These are phyloP conservation scores for Thecophora atra DNA, from an alignment of 2,888 invertebrate species.

Conservation along the genomic window DNA sequence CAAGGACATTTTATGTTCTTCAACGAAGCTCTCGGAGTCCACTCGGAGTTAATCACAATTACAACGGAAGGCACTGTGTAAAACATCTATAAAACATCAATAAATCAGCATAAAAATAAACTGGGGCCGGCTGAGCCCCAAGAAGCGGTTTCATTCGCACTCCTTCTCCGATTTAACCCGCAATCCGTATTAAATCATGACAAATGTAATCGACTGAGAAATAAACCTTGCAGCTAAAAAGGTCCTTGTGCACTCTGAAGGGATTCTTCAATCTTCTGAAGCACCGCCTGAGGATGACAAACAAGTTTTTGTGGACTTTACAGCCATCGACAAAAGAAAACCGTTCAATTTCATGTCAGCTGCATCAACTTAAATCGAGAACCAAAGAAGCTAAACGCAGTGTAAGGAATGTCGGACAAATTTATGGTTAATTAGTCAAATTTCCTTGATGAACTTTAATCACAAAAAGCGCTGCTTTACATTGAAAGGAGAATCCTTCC, in stretches of 20 bases:
- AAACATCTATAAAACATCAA: neutral
- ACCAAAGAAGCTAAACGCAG: neutral
- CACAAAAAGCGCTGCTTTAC: neutral
- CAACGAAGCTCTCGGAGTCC: neutral
- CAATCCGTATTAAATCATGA: conserved; percentile 33
- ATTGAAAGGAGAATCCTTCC: neutral
- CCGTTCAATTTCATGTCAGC: conserved; percentile 54
- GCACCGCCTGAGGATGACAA: neutral
- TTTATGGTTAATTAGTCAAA: neutral
- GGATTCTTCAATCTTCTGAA: neutral
- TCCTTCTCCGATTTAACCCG: conserved; percentile 1
- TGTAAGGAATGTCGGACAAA: neutral
- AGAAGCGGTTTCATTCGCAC: too few species aligned
- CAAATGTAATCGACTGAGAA: conserved; percentile 61
- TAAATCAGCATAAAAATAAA: too few species aligned
- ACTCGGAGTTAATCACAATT: neutral
- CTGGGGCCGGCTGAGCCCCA: too few species aligned
- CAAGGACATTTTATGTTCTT: neutral
- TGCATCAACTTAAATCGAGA: conserved; percentile 53
- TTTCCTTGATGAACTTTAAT: neutral
- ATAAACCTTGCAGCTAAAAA: conserved; percentile 44
- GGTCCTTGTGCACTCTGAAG: neutral
- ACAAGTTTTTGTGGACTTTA: conserved; percentile 59
- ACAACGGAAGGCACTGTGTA: neutral
- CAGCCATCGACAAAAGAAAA: conserved; percentile 62